Evolutionary conservation across 2,888 invertebrate genomes (phyloP).

Genomic region (Aricia artaxerxes): DNA sequence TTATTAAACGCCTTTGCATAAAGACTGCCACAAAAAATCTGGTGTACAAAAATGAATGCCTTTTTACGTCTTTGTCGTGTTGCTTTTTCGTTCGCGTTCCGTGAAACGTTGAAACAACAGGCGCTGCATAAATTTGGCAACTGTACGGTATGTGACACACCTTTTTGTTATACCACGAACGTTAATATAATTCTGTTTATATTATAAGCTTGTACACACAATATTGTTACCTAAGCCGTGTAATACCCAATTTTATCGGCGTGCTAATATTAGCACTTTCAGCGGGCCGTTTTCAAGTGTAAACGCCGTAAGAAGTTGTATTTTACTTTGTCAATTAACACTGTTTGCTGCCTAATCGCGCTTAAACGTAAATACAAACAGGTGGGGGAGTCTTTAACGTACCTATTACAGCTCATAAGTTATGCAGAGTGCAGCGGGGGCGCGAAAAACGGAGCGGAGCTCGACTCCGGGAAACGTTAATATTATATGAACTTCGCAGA

Average conservation of each 20-base stretch:
- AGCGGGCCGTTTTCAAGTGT: slow-evolving; percentile 9
- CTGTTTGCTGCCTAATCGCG: slow-evolving; percentile 51
- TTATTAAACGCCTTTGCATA: slow-evolving; percentile 41
- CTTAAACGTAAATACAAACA: slow-evolving; percentile 64
- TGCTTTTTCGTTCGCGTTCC: slow-evolving; percentile 10
- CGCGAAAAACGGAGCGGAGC: slow-evolving; percentile 67
- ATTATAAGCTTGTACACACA: not conserved
- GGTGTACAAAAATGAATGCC: slow-evolving; percentile 20
- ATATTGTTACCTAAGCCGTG: not conserved
- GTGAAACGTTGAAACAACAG: not conserved
- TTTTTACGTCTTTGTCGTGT: slow-evolving; percentile 19
- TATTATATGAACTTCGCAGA: slow-evolving; percentile 67
- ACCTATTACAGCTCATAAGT: slow-evolving; percentile 75
- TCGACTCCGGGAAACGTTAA: slow-evolving; percentile 59
- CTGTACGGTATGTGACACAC: not conserved
- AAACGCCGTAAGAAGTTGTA: slow-evolving; percentile 22
- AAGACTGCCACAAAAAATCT: slow-evolving; percentile 28
- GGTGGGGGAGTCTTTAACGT: slow-evolving; percentile 58
- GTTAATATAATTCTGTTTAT: not conserved
- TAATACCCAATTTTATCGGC: not conserved
- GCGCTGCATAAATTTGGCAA: not conserved
- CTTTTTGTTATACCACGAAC: not conserved
- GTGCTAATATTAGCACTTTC: not conserved
- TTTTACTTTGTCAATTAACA: slow-evolving; percentile 34
- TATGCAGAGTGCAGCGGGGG: slow-evolving; percentile 67